Evolutionary conservation across 2,888 invertebrate species (phyloP).

Genomic region (Scaeva pyrastri): DNA sequence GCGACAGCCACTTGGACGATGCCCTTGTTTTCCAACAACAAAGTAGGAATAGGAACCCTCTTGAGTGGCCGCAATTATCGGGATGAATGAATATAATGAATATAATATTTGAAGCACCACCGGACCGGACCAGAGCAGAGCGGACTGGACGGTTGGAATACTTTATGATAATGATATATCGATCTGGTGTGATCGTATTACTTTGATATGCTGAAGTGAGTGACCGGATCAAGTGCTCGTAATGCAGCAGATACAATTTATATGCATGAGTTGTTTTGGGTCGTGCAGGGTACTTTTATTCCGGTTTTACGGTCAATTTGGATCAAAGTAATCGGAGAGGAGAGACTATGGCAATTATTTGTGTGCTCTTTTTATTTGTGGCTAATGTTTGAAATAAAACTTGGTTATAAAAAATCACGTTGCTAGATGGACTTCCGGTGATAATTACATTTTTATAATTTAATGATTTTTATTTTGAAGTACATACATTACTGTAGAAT

Average conservation of each 20-base stretch:
- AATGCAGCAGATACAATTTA: slow-evolving; percentile 38
- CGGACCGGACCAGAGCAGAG: too few species aligned
- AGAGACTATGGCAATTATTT: slow-evolving; percentile 18
- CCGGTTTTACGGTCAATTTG: slow-evolving; percentile 69
- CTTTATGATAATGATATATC: slow-evolving; percentile 26
- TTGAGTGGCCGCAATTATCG: slow-evolving; percentile 72
- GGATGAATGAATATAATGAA: slow-evolving; percentile 33
- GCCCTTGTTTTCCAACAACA: slow-evolving; percentile 48
- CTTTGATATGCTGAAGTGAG: neutral
- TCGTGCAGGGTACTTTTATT: slow-evolving; percentile 28
- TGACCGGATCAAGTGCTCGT: slow-evolving; percentile 9
- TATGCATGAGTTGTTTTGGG: slow-evolving; percentile 27
- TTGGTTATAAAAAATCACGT: neutral
- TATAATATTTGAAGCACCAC: slow-evolving; percentile 31
- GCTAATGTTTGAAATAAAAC: slow-evolving; percentile 1
- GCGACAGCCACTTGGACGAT: slow-evolving; percentile 59
- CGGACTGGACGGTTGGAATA: neutral
- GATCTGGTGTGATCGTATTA: slow-evolving; percentile 52
- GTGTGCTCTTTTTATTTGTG: neutral
- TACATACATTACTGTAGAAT: too few species aligned
- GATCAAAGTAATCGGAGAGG: slow-evolving; percentile 53
- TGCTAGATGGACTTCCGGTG: too few species aligned
- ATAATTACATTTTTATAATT: too few species aligned
- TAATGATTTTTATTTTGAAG: too few species aligned
- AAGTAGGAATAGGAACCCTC: slow-evolving; percentile 49